Evolutionary conservation across 1,140 invertebrate species (phyloP).

Genomic region (Hetaerina americana): DNA sequence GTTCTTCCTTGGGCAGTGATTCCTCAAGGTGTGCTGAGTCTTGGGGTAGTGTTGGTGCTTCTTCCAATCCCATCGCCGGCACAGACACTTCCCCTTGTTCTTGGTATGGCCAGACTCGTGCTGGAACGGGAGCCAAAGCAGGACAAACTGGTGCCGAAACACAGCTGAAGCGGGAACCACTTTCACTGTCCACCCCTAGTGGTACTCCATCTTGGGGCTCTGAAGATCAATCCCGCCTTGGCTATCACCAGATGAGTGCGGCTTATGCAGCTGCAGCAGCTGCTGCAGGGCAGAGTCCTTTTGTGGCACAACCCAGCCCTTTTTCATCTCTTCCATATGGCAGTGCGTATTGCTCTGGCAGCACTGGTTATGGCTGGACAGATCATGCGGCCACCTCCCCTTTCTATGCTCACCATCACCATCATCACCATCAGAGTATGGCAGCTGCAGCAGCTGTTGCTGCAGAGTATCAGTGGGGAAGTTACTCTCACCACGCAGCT

Average conservation of each 20-base stretch:
- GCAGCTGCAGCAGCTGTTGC: neutral
- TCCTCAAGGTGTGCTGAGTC: neutral
- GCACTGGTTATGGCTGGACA: neutral
- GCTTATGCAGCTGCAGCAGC: neutral
- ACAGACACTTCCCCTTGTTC: neutral
- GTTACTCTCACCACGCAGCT: neutral
- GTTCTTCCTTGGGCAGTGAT: conserved; percentile 4
- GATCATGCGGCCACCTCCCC: neutral
- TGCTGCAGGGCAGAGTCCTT: conserved; percentile 5
- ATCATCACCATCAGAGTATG: neutral
- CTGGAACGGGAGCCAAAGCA: neutral
- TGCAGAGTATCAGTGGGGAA: neutral
- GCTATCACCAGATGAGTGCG: neutral
- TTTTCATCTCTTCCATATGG: conserved; percentile 1
- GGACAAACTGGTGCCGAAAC: neutral
- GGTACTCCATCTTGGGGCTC: neutral
- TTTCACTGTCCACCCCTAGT: neutral
- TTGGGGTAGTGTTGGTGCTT: neutral
- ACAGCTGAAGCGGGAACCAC: neutral
- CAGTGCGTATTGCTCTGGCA: neutral
- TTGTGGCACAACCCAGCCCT: conserved; percentile 4
- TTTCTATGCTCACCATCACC: conserved; percentile 7
- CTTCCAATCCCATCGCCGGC: neutral
- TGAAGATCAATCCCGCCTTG: neutral
- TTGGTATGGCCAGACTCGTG: neutral